Percentiles rank a stretch among this genome's conserved stretches.
Conservation (phyloP, 2,797 vertebrate genomes). For the Gymnocypris eckloni region DNA sequence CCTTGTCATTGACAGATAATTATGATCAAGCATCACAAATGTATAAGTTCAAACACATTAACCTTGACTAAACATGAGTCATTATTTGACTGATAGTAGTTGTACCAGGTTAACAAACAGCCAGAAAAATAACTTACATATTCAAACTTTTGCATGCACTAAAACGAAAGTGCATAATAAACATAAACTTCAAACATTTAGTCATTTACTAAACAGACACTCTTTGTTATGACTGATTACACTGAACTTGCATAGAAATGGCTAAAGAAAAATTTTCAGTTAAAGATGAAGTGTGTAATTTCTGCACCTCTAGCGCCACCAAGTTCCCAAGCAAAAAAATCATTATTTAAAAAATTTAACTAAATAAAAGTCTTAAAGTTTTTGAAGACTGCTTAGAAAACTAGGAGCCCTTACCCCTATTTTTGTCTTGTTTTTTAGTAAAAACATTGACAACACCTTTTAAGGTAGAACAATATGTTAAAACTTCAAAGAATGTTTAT, state of each 20-base stretch:
- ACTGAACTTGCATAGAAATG: conserved; percentile 64
- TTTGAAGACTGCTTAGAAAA: neutral
- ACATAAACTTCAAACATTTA: neutral
- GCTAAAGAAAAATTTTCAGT: conserved; percentile 29
- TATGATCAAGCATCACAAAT: conserved; percentile 8
- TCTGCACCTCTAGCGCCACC: neutral
- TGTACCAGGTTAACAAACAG: neutral
- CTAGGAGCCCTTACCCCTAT: conserved; percentile 12
- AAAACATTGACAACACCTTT: conserved; percentile 1
- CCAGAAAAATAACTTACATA: conserved; percentile 6
- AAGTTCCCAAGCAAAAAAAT: neutral
- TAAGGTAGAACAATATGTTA: neutral
- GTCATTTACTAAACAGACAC: neutral
- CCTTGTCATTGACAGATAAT: neutral
- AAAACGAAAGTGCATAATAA: neutral
- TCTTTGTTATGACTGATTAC: neutral
- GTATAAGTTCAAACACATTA: conserved; percentile 1
- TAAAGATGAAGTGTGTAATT: neutral
- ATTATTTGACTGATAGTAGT: neutral
- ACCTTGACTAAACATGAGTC: neutral
- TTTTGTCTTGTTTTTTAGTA: neutral
- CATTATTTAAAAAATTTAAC: neutral
- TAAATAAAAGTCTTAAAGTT: no score
- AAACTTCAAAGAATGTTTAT: neutral
- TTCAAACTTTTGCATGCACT: neutral